These are phyloP conservation scores for Rachycentron canadum DNA, from an alignment of 2,797 vertebrate genomes.

Conservation along the genomic window DNA sequence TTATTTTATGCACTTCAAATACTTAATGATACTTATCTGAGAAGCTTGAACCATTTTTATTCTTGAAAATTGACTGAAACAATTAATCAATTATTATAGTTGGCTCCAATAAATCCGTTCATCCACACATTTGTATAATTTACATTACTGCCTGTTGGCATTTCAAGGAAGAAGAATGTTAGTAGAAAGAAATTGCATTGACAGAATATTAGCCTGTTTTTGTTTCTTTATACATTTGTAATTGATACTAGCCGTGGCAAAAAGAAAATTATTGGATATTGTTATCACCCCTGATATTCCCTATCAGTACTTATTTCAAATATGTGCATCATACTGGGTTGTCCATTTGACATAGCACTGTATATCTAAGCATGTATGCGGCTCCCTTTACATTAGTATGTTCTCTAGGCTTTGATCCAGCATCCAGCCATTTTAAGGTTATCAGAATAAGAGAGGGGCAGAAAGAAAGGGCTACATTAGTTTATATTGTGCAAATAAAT, in stretches of 20 bases:
- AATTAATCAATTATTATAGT: too few relatives aligned
- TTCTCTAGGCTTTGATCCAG: constrained; percentile 2
- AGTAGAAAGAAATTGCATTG: not conserved
- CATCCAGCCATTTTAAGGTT: constrained; percentile 20
- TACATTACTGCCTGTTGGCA: not conserved
- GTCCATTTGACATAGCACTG: not conserved
- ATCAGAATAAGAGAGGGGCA: constrained; percentile 20
- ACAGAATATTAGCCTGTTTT: not conserved
- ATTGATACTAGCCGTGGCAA: too few relatives aligned
- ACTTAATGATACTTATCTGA: too few relatives aligned
- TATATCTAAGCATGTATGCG: not conserved
- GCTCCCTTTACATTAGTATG: constrained; percentile 8
- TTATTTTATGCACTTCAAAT: too few relatives aligned
- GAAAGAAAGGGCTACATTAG: constrained; percentile 29
- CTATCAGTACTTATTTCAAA: not conserved
- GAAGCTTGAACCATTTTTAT: too few relatives aligned
- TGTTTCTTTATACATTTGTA: not conserved
- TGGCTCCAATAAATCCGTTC: not conserved
- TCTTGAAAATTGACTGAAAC: too few relatives aligned
- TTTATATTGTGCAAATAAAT: constrained; percentile 60
- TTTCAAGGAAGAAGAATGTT: not conserved
- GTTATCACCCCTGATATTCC: not conserved
- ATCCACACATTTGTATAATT: not conserved
- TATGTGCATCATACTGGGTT: not conserved
- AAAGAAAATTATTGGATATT: not conserved